phyloP scores from a whole-genome alignment of 2,888 invertebrate species.

The Congeria kusceri region DNA sequence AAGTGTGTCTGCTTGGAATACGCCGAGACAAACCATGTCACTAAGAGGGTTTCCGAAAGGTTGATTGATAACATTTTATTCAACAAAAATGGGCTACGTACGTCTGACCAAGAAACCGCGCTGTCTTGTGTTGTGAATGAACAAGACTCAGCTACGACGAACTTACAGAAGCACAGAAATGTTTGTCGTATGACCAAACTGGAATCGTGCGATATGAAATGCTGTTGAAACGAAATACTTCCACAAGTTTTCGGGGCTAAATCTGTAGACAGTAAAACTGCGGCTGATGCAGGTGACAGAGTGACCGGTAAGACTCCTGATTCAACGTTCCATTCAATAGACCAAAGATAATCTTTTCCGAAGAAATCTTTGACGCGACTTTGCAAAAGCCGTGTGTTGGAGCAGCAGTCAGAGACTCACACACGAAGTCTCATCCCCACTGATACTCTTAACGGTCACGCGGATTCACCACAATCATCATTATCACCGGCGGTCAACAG shows the following conservation, averaged over 20 bases:
- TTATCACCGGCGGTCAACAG: too few species aligned
- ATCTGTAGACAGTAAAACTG: not conserved
- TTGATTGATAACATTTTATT: not conserved
- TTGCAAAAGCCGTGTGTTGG: not conserved
- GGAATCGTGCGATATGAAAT: not conserved
- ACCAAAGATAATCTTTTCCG: not conserved
- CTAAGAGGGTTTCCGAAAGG: not conserved
- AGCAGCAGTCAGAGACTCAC: too few species aligned
- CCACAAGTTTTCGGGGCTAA: not conserved
- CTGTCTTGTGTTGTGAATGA: too few species aligned
- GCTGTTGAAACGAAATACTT: not conserved
- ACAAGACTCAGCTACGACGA: not conserved
- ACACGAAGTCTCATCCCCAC: not conserved
- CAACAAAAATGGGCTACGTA: not conserved
- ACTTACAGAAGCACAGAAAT: not conserved
- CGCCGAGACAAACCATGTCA: not conserved
- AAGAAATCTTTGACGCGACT: constrained; percentile 3
- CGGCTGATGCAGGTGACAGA: not conserved
- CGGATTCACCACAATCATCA: too few species aligned
- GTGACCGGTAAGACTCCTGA: too few species aligned
- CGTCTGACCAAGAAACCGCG: not conserved
- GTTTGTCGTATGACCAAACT: not conserved
- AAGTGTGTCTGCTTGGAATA: constrained; percentile 22
- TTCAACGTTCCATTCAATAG: too few species aligned
- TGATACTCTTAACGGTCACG: not conserved